A percentile compares a stretch with the other conserved stretches of the same genome.
These are phyloP conservation scores for Gibbula magus DNA, from an alignment of 2,888 invertebrate genomes.

Conservation along the genomic window DNA sequence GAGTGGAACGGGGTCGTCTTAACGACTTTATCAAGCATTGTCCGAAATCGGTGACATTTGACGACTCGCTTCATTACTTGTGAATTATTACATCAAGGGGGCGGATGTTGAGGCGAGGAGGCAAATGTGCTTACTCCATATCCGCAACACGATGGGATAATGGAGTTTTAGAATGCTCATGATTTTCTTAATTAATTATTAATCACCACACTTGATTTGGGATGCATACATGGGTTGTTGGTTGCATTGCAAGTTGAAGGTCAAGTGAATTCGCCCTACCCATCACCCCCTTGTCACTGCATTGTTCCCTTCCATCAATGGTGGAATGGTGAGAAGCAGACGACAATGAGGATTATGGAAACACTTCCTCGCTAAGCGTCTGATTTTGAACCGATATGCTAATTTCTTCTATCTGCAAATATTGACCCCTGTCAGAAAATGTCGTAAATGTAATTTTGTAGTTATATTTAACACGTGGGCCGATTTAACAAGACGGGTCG, in stretches of 20 bases:
- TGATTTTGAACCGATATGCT: background rate
- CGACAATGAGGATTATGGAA: slow-evolving; percentile 12
- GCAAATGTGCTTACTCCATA: too few relatives aligned
- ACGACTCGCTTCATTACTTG: slow-evolving; percentile 10
- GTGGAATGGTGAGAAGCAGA: background rate
- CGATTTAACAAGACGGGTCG: background rate
- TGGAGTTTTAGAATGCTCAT: background rate
- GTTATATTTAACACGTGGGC: slow-evolving; percentile 15
- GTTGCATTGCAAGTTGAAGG: background rate
- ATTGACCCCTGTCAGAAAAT: slow-evolving; percentile 3
- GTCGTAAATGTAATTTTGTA: slow-evolving; percentile 14
- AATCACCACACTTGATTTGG: background rate
- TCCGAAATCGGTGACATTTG: background rate
- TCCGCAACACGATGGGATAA: too few relatives aligned
- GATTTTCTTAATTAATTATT: slow-evolving; percentile 13
- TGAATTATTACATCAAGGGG: background rate
- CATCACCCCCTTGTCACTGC: background rate
- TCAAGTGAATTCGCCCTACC: slow-evolving; percentile 15
- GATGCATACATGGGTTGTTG: background rate
- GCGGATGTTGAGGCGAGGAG: background rate
- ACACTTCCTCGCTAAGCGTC: background rate
- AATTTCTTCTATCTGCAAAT: slow-evolving; percentile 10
- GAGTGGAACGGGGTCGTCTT: background rate
- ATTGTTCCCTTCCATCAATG: background rate
- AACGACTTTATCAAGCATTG: slow-evolving; percentile 5